Base-by-base conservation (phyloP, 2,113 vertebrate species). In the Silurus meridionalis region DNA sequence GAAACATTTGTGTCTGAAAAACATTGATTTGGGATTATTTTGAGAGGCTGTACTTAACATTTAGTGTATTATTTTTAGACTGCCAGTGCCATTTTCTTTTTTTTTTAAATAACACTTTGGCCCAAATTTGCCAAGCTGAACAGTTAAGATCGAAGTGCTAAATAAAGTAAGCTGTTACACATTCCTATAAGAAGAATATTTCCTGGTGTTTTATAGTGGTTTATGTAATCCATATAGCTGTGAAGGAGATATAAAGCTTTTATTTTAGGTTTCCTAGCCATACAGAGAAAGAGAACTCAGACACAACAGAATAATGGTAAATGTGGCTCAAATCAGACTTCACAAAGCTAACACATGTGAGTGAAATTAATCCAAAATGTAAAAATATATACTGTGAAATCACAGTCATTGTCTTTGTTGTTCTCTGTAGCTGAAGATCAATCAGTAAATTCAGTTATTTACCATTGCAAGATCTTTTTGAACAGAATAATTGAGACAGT, bases 391-490 rank as follows among this genome's bases (percentile, higher is more conserved):
- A 48, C 8, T 15, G 17, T 28, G 2, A 61, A 64, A 83, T 78
- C 63, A 85, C 67, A 83, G 83, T 58, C 37, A 25, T 53, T 69
- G 71, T 85, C 82, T 89, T 87, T 88, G 64, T 90, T 83, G 82
- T 83, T 88, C 91, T 85, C 92, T 90, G 88, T 89, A 91, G 64
- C 92, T 93, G 93, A 93, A 90, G 90, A 83, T 84, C 88, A 89
- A 86, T 89, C 84, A 77, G 91, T 94, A 93, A 91, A 91, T 90
- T 94, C 94, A 90, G 92, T 94, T 86, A 37, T 94, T 91, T 89
- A 91, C 88, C 91, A 90, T 91, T 95, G 93, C 93, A 94, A 92
- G 91, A 91, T 89, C 85, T 94, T 91, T 92, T 90, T 95, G 90
- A 93, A 91, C 90, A 93, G 90, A 91, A 91, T 90, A 92, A 93